Evolutionary conservation across 2,113 vertebrate genomes (phyloP).

Genomic region (Pachypanchax playfairii): DNA sequence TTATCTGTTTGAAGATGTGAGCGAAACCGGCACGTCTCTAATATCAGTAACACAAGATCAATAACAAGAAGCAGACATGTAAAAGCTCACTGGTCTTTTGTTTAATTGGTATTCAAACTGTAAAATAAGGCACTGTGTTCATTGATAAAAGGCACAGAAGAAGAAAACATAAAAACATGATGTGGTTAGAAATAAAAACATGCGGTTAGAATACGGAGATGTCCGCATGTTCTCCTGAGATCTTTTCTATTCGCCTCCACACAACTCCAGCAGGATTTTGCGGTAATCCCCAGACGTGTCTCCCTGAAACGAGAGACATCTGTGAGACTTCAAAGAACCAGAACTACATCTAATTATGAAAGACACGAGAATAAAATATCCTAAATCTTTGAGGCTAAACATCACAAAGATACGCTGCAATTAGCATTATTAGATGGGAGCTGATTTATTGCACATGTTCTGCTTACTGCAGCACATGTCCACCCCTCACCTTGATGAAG

Average conservation of each 20-base stretch:
- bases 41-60: constrained; percentile 22
- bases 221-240: not conserved
- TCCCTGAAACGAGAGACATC: constrained; percentile 75
- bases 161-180: constrained; percentile 3
- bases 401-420: no score
- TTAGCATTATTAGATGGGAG: constrained; percentile 1
- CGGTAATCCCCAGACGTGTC: constrained; percentile 96
- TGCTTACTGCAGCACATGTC: not conserved
- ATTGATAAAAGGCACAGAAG: constrained; percentile 21
- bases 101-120: constrained; percentile 69
- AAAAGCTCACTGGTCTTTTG: constrained; percentile 56
- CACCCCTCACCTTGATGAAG: constrained; percentile 90
- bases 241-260: constrained; percentile 85
- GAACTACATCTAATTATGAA: not conserved
- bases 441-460: constrained; percentile 30
- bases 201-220: not conserved
- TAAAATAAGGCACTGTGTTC: constrained; percentile 50
- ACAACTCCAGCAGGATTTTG: constrained; percentile 89
- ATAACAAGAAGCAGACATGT: constrained; percentile 50
- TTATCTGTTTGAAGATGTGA: constrained; percentile 41
- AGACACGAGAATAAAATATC: not conserved
- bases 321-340: constrained; percentile 19
- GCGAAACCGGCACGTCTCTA: constrained; percentile 16
- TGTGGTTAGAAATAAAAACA: no score
- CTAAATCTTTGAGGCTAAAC: no score